Percentiles rank a stretch among this genome's conserved stretches.
Conservation (phyloP, 1,140 invertebrate genomes). For the Linepithema humile region DNA sequence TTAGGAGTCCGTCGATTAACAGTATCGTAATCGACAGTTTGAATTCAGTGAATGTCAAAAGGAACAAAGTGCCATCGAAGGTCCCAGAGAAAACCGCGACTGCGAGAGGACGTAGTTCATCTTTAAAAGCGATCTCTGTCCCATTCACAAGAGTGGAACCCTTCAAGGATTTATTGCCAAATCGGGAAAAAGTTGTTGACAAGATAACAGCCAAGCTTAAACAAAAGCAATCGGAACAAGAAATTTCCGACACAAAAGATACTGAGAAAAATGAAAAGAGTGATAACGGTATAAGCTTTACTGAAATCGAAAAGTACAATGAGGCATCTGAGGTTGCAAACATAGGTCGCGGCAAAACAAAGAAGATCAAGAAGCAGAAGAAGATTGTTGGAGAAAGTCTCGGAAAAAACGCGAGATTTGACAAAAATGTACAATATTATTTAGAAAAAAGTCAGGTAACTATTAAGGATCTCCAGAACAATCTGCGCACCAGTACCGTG, state of each 20-base stretch:
- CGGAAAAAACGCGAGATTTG: not conserved
- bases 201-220: not conserved
- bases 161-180: conserved; percentile 3
- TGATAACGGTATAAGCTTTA: not conserved
- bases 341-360: not conserved
- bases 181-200: not conserved
- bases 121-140: not conserved
- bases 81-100: conserved; percentile 56
- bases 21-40: conserved; percentile 18
- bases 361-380: conserved; percentile 2
- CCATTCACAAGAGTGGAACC: not conserved
- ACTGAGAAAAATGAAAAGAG: not conserved
- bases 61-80: conserved; percentile 57
- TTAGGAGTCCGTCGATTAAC: conserved; percentile 60
- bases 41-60: not conserved
- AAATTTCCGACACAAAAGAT: not conserved
- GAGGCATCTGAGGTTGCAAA: not conserved
- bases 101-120: not conserved
- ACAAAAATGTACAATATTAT: conserved; percentile 64
- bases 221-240: not conserved
- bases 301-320: conserved; percentile 9
- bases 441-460: conserved; percentile 72
- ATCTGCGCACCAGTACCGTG: conserved; percentile 75
- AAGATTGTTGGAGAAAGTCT: not conserved
- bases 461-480: conserved; percentile 77